These are phyloP conservation scores for Alauda arvensis DNA, from an alignment of 2,797 vertebrate genomes.

Conservation along the genomic window DNA sequence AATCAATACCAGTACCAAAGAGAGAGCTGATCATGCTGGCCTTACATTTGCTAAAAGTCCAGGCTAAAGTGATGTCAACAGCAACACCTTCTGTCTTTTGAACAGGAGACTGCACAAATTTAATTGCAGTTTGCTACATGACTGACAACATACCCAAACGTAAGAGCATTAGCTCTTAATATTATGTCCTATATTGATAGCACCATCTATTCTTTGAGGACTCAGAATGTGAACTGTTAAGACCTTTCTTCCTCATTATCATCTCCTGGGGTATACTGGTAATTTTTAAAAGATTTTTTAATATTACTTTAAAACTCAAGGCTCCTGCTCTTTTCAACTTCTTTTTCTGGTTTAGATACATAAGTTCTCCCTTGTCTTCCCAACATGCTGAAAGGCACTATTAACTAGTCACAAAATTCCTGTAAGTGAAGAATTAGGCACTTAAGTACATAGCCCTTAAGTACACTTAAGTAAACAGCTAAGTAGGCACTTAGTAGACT, in stretches of 20 bases:
- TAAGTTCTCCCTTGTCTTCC: neutral
- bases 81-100: neutral
- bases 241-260: neutral
- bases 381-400: neutral
- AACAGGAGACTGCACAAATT: neutral
- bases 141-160: neutral
- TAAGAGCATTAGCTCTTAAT: neutral
- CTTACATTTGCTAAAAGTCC: neutral
- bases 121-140: neutral
- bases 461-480: neutral
- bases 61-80: neutral
- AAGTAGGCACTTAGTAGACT: conserved; percentile 36
- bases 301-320: neutral
- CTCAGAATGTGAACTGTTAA: neutral
- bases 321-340: neutral
- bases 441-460: neutral
- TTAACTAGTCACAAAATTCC: neutral
- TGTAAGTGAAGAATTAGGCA: neutral
- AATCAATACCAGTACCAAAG: neutral
- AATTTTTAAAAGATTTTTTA: neutral
- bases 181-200: conserved; percentile 3
- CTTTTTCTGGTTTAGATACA: neutral
- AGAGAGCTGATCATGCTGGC: neutral
- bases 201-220: conserved; percentile 13
- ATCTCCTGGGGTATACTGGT: neutral